Evolutionary conservation across 2,113 vertebrate genomes (phyloP).

Genomic region (Rousettus leschenaultii): DNA sequence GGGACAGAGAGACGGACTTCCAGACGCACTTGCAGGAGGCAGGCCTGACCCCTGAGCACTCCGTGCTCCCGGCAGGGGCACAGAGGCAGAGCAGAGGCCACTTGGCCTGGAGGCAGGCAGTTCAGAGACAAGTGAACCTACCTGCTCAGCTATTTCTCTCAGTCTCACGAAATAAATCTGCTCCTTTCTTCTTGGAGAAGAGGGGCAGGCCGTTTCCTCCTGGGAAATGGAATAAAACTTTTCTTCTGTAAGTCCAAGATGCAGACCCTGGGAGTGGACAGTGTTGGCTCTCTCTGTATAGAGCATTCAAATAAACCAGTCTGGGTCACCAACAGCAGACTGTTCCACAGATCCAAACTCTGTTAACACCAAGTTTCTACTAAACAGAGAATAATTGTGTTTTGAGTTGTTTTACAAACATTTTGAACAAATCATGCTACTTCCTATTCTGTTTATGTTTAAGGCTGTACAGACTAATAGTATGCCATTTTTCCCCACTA

Average conservation of each 20-base stretch:
- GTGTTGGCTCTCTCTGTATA: not conserved
- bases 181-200: not conserved
- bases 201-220: not conserved
- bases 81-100: not conserved
- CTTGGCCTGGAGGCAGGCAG: not conserved
- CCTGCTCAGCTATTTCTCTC: not conserved
- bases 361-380: not conserved
- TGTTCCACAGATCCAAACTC: accelerated
- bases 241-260: not conserved
- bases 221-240: not conserved
- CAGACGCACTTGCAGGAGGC: not conserved
- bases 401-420: not conserved
- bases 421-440: not conserved
- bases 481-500: accelerated
- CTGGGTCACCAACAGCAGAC: not conserved
- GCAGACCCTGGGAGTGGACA: not conserved
- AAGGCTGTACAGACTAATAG: not conserved
- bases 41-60: not conserved
- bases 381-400: not conserved
- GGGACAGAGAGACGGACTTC: not conserved
- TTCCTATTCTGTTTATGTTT: not conserved
- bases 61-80: accelerated
- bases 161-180: not conserved
- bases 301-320: not conserved
- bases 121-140: not conserved